Percentiles rank a stretch among this genome's conserved stretches.
Evolutionary conservation across 1,140 invertebrate species (phyloP).

Genomic region (Stegodyphus dumicola): DNA sequence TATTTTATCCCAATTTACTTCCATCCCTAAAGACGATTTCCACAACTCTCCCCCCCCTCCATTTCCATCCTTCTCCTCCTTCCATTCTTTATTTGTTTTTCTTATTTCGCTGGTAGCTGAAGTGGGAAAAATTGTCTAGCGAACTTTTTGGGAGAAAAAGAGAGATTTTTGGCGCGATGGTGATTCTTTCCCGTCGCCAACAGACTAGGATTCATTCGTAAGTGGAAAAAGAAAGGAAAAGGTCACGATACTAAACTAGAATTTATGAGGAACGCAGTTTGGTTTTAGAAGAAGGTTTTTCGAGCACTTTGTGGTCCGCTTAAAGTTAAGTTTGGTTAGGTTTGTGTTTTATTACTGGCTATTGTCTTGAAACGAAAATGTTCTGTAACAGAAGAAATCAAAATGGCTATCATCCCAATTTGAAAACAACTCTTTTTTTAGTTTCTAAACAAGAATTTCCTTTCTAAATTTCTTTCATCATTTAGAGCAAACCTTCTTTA

Average conservation of each 20-base stretch:
- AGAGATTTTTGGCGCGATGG: constrained; percentile 5
- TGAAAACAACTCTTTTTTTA: too few species aligned
- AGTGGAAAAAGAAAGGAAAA: too few species aligned
- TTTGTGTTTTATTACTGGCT: not conserved
- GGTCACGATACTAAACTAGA: constrained; percentile 9
- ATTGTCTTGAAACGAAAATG: too few species aligned
- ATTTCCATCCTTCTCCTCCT: too few species aligned
- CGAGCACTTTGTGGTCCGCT: not conserved
- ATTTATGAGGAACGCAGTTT: constrained; percentile 13
- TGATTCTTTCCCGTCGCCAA: not conserved
- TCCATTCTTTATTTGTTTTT: too few species aligned
- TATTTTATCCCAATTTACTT: constrained; percentile 43
- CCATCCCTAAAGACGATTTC: constrained; percentile 29
- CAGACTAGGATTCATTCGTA: too few species aligned
- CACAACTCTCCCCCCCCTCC: too few species aligned
- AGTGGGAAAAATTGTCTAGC: constrained; percentile 38
- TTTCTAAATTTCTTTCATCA: too few species aligned
- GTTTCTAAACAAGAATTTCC: too few species aligned
- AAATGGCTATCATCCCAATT: too few species aligned
- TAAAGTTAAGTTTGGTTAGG: not conserved
- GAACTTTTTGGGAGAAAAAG: constrained; percentile 21
- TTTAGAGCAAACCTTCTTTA: too few species aligned
- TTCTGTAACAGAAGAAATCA: too few species aligned
- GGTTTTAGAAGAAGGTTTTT: constrained; percentile 4
- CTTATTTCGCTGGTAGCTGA: constrained; percentile 33